Evolutionary conservation across 2,113 vertebrate species (phyloP), one percentile per base, ranked within the genome.

Genomic region (Muscicapa adusta): DNA sequence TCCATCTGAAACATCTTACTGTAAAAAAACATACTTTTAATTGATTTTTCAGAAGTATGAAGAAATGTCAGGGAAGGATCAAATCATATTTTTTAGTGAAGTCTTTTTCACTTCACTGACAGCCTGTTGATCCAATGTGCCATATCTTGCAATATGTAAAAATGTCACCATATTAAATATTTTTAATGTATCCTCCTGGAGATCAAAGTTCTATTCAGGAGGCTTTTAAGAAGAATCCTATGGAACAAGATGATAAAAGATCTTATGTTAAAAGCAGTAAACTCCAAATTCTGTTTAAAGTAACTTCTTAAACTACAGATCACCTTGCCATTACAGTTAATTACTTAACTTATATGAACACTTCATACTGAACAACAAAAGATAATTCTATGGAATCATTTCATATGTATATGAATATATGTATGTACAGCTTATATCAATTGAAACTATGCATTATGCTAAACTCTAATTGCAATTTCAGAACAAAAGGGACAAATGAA

Each of bases 381-480:
- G 7, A 48, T 12, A 92, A 87, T 61, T 74, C 43, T 70, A 53
- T 45, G 56, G 50, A 94, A 95, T 71, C 1, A 73, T 76, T 96
- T 94, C 38, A 74, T 29, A 91, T 38, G 81, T 33, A 78, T 12
- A 53, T 42, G 45, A 47, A 47, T 47, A 47, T 29, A 91, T 40
- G 81, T 33, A 80, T 12, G 47, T 42, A 96, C 42, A 66, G 82
- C 82, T 93, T 92, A 92, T 92, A 95, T 95, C 82, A 97, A 47
- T 2, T 79, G 82, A 95, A 97, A 94, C 68, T 53, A 90, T 65
- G 23, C 48, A 94, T 72, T 75, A 88, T n/a, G 61, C 94, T 97
- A 97, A 96, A 95, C 45, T 91, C 62, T 94, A 76, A 36, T 47
- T 88, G 84, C 82, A 96, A 81, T 94, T 96, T 86, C 48, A 89